phyloP scores from a whole-genome alignment of 2,888 invertebrate genomes.

The Drosophila lacicola region DNA sequence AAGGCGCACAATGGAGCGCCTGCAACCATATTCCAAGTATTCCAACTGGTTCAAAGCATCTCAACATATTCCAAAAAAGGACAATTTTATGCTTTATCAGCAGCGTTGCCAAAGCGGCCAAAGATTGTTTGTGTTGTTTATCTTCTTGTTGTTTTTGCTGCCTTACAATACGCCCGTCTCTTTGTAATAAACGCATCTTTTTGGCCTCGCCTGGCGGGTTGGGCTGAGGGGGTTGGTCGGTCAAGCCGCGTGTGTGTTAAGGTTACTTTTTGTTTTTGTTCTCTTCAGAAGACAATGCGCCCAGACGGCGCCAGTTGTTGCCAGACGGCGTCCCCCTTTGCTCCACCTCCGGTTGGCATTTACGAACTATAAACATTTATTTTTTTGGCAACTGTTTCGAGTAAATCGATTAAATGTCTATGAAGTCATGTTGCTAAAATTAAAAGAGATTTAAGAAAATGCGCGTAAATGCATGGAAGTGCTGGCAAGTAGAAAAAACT shows the following conservation, averaged over 20 bases:
- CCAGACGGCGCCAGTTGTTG: slow-evolving; percentile 70
- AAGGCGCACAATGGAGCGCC: slow-evolving; percentile 25
- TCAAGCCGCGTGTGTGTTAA: slow-evolving; percentile 64
- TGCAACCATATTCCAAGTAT: slow-evolving; percentile 9
- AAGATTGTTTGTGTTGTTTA: slow-evolving; percentile 59
- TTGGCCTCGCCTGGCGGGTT: slow-evolving; percentile 9
- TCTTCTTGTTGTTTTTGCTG: slow-evolving; percentile 40
- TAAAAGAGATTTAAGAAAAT: slow-evolving; percentile 45
- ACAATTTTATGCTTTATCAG: slow-evolving; percentile 52
- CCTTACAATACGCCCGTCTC: slow-evolving; percentile 9
- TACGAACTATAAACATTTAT: slow-evolving; percentile 4
- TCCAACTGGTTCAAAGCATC: slow-evolving; percentile 26
- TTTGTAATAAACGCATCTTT: slow-evolving; percentile 55
- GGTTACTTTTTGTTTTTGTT: slow-evolving; percentile 68
- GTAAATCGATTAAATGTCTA: slow-evolving; percentile 59
- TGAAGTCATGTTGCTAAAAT: slow-evolving; percentile 59
- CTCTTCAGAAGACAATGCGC: slow-evolving; percentile 42
- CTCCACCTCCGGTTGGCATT: slow-evolving; percentile 14
- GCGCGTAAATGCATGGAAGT: background rate
- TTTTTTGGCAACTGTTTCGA: slow-evolving; percentile 59
- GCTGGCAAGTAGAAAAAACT: background rate
- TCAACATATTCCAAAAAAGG: slow-evolving; percentile 14
- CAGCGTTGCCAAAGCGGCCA: slow-evolving; percentile 29
- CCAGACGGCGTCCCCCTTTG: slow-evolving; percentile 33
- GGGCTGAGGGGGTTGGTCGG: slow-evolving; percentile 6